phyloP scores from a whole-genome alignment of 2,797 vertebrate species.

The Phoeniculus purpureus region DNA sequence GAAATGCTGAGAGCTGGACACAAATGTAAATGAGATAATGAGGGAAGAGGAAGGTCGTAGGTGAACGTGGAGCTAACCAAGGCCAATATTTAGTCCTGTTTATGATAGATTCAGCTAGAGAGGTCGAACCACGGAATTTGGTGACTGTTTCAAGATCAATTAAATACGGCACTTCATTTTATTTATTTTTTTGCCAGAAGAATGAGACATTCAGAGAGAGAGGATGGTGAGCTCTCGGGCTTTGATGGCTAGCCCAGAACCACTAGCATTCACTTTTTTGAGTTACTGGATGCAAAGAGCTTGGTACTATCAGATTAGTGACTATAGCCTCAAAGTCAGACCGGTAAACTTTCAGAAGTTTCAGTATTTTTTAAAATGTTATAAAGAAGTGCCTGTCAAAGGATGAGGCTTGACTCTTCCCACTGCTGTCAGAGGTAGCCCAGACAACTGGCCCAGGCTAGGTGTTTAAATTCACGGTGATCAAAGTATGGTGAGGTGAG shows the following conservation, averaged over 20 bases:
- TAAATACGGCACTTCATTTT: neutral
- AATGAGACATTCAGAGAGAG: neutral
- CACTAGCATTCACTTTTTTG: neutral
- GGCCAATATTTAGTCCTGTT: neutral
- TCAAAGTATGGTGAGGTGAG: neutral
- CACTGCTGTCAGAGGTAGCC: neutral
- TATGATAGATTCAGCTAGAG: neutral
- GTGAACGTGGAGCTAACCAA: neutral
- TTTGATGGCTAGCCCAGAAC: neutral
- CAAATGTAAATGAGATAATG: constrained; percentile 7
- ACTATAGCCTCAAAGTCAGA: neutral
- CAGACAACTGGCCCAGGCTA: neutral
- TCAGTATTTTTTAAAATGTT: neutral
- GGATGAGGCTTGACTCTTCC: neutral
- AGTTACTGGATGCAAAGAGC: neutral
- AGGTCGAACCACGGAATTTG: neutral
- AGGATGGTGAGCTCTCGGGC: neutral
- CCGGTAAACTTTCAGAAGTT: neutral
- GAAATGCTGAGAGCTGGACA: neutral
- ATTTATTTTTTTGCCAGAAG: neutral
- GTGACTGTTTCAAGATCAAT: neutral
- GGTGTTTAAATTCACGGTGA: neutral
- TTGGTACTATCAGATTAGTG: neutral
- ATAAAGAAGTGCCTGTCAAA: neutral
- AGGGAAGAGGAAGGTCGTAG: neutral